Conservation (phyloP, 2,797 vertebrate species). For the Scomberomorus guttatus region DNA sequence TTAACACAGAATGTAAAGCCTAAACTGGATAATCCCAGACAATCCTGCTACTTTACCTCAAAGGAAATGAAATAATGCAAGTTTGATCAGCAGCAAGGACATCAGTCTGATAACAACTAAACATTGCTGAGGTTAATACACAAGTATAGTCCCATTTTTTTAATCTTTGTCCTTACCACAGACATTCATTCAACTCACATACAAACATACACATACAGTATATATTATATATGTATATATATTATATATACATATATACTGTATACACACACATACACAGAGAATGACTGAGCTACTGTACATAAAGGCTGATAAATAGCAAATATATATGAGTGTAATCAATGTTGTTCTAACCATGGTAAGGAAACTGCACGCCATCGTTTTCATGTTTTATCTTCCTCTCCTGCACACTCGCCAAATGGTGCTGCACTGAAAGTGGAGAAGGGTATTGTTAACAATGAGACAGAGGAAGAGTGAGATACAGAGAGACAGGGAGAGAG, state of each 20-base stretch:
- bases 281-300: slow-evolving; percentile 60
- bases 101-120: slow-evolving; percentile 39
- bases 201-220: slow-evolving; percentile 38
- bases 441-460: slow-evolving; percentile 85
- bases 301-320: slow-evolving; percentile 63
- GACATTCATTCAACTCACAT: slow-evolving; percentile 37
- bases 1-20: slow-evolving; percentile 39
- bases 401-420: slow-evolving; percentile 90
- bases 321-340: slow-evolving; percentile 80
- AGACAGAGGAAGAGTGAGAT: slow-evolving; percentile 53
- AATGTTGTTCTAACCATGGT: slow-evolving; percentile 89
- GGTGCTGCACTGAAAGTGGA: slow-evolving; percentile 89
- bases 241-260: slow-evolving; percentile 14
- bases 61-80: slow-evolving; percentile 20
- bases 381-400: slow-evolving; percentile 91
- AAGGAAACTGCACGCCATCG: slow-evolving; percentile 90
- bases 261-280: slow-evolving; percentile 51
- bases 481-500: slow-evolving; percentile 45
- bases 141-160: slow-evolving; percentile 17
- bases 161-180: slow-evolving; percentile 11
- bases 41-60: slow-evolving; percentile 28
- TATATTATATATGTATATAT: slow-evolving; percentile 7
- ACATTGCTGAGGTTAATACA: slow-evolving; percentile 38
- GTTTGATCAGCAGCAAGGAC: slow-evolving; percentile 36
- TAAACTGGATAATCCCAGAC: slow-evolving; percentile 35